Evolutionary conservation across 2,888 invertebrate species (phyloP).

Genomic region (Tillus elongatus): DNA sequence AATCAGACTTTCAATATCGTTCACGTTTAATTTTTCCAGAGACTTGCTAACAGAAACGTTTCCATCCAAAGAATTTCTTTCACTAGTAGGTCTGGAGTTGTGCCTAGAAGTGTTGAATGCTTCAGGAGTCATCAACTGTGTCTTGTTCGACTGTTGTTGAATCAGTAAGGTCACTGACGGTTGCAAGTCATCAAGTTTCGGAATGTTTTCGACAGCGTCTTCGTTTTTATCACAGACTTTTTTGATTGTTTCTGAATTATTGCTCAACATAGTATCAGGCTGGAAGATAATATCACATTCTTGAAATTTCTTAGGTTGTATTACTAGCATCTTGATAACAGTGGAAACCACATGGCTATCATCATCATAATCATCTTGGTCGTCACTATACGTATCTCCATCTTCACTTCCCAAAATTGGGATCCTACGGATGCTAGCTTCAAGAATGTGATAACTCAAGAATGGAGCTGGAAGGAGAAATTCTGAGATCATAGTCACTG

Average conservation of each 20-base stretch:
- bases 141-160: conserved; percentile 32
- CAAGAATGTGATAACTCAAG: conserved; percentile 79
- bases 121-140: conserved; percentile 72
- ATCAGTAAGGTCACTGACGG: conserved; percentile 36
- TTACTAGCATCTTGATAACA: conserved; percentile 60
- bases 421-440: conserved; percentile 53
- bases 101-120: conserved; percentile 60
- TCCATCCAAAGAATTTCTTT: conserved; percentile 26
- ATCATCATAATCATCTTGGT: conserved; percentile 47
- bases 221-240: conserved; percentile 12
- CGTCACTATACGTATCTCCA: conserved; percentile 50
- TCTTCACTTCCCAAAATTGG: conserved; percentile 44
- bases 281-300: conserved; percentile 34
- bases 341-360: conserved; percentile 43
- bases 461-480: conserved; percentile 81
- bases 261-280: conserved; percentile 29
- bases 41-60: conserved; percentile 16
- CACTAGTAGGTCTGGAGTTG: conserved; percentile 33
- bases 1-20: conserved; percentile 29
- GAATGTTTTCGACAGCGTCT: conserved; percentile 25
- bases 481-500: conserved; percentile 70
- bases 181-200: conserved; percentile 37
- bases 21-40: conserved; percentile 21
- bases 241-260: conserved; percentile 16
- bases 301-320: conserved; percentile 78